Conservation (phyloP, 30 jellyfish, hydroid and myxozoan species). For the Rhopilema esculentum region DNA sequence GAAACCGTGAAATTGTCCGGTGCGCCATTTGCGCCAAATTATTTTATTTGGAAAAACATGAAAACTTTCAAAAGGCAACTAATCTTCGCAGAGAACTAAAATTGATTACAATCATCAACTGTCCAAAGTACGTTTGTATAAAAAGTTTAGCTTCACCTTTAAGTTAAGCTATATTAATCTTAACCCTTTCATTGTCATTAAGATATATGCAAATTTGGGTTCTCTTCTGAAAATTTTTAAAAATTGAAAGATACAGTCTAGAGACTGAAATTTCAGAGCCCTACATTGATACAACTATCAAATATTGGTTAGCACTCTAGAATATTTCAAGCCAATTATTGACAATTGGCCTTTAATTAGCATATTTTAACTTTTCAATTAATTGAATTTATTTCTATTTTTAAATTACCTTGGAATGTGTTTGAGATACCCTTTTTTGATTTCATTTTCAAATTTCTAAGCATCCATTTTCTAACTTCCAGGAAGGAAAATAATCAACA, state of each 20-base stretch:
- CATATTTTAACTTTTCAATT: background rate
- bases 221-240: background rate
- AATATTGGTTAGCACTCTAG: background rate
- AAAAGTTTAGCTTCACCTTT: too few relatives aligned
- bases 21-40: too few relatives aligned
- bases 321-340: too few relatives aligned
- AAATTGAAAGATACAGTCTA: background rate
- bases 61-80: too few relatives aligned
- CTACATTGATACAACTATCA: too few relatives aligned
- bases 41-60: too few relatives aligned
- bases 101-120: too few relatives aligned
- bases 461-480: background rate
- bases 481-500: background rate
- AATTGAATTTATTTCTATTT: background rate
- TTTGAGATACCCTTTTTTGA: background rate
- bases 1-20: too few relatives aligned
- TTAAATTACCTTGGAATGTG: too few relatives aligned
- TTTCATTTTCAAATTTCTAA: conserved; percentile 1
- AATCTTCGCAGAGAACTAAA: too few relatives aligned
- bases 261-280: conserved; percentile 1
- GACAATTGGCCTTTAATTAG: conserved; percentile 7
- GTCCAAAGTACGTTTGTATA: too few relatives aligned
- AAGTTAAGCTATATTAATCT: background rate
- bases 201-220: background rate
- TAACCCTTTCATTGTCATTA: conserved; percentile 27